Evolutionary conservation across 2,797 vertebrate species (phyloP).

Genomic region (Hemitrygon akajei): DNA sequence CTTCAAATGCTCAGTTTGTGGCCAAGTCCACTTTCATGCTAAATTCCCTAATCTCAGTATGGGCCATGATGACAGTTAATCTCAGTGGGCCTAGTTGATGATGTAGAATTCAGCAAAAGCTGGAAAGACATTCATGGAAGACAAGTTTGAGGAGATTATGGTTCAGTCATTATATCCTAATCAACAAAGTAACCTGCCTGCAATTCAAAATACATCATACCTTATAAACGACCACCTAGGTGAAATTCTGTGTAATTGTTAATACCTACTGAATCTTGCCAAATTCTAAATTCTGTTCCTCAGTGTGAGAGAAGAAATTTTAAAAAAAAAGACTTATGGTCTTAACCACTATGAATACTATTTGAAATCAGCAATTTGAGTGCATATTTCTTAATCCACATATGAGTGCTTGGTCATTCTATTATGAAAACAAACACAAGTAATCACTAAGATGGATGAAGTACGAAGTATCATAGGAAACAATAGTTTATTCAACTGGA

Average conservation of each 20-base stretch:
- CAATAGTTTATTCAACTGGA: not conserved
- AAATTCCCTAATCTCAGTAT: not conserved
- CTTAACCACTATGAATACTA: too few species aligned
- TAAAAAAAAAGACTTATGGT: not conserved
- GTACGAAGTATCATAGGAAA: not conserved
- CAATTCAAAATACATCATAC: not conserved
- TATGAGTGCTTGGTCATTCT: not conserved
- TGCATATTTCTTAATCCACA: not conserved
- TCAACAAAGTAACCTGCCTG: not conserved
- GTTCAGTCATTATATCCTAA: not conserved
- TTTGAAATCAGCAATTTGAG: not conserved
- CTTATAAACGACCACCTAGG: not conserved
- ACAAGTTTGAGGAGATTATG: not conserved
- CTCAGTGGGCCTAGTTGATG: not conserved
- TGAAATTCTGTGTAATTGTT: not conserved
- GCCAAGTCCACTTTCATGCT: not conserved
- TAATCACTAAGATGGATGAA: not conserved
- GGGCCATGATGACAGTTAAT: not conserved
- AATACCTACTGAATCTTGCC: not conserved
- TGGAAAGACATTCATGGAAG: not conserved
- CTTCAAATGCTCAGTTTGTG: not conserved
- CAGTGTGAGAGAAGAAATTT: not conserved
- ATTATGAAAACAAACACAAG: not conserved
- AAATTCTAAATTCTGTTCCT: not conserved
- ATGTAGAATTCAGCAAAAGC: not conserved